Evolutionary conservation across 2,888 invertebrate species (phyloP), one percentile per base, ranked within the genome.

Genomic region (Drosophila nr. medialis): DNA sequence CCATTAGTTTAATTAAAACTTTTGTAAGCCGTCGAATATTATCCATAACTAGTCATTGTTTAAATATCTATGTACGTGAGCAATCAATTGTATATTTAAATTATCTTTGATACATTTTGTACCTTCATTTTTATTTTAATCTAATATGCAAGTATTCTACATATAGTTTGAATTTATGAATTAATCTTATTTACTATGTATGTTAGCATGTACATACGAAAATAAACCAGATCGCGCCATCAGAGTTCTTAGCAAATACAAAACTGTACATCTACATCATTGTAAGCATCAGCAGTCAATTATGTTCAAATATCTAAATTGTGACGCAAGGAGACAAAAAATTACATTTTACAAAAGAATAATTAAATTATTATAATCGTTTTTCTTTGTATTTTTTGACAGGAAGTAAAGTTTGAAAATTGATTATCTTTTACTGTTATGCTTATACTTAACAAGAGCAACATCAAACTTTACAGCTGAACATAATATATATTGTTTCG

Each of bases 161-260:
- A 27, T 24, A 45, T 45, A 45, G 8, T 24, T 45, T 24, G 8
- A 24, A 24, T 45, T 45, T 24, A 24, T 24, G 4, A 45, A 24
- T 24, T 24, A 24, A 45, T 45, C 15, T 24, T 45, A 45, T 45
- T 24, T 45, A 45, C 8, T 45, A 45, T 7, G 45, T 45, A 21
- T 21, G 4, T 45, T 21, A 2, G 45, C 21, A 15, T 15, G 21
- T 45, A 24, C 45, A 45, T 45, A 24, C 24, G 8, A 45, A 27
- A 45, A 45, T 45, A 24, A 45, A 45, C 45, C 45, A 45, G 45
- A 45, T 45, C 21, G 45, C 45, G 45, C 45, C 7, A 45, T 15
- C 15, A 45, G 8, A 15, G 15, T 15, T 24, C 21, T 24, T 24
- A 24, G 4, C 45, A 45, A 27, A 24, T 2, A 45, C 4, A 42